These are phyloP conservation scores for Adineta ricciae DNA, from an alignment of 2,888 invertebrate species.

Conservation along the genomic window DNA sequence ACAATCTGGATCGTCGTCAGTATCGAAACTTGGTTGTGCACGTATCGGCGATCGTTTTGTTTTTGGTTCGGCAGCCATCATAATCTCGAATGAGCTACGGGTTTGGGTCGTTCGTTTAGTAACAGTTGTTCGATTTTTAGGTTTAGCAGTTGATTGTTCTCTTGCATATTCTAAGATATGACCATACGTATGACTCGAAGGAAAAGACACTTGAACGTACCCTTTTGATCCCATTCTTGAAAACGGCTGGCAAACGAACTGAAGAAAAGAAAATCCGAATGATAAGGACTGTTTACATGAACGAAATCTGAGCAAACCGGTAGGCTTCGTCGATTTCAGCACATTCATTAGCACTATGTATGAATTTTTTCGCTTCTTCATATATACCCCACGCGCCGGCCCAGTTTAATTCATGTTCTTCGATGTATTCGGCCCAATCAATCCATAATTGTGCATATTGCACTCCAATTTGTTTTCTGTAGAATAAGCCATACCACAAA, in stretches of 20 bases:
- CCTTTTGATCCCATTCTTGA: not conserved
- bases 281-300: no score
- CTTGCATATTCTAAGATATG: not conserved
- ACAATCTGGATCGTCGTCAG: not conserved
- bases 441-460: slow-evolving; percentile 8
- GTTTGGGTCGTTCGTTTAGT: not conserved
- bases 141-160: not conserved
- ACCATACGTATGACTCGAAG: no score
- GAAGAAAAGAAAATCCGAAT: not conserved
- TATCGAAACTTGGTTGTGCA: not conserved
- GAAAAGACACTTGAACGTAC: not conserved
- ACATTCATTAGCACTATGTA: not conserved
- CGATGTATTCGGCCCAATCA: slow-evolving; percentile 3
- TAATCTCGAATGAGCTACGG: not conserved
- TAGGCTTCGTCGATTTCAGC: slow-evolving; percentile 15
- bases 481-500: slow-evolving; percentile 3
- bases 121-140: not conserved
- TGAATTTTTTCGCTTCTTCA: slow-evolving; percentile 22
- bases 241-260: not conserved
- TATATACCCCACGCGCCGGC: not conserved
- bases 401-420: not conserved
- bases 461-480: not conserved
- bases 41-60: not conserved
- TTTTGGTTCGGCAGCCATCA: not conserved
- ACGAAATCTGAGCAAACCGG: not conserved